Percentiles rank a stretch among this genome's conserved stretches.
These are phyloP conservation scores for Mystacornis crossleyi DNA, from an alignment of 2,113 vertebrate species.

Conservation along the genomic window DNA sequence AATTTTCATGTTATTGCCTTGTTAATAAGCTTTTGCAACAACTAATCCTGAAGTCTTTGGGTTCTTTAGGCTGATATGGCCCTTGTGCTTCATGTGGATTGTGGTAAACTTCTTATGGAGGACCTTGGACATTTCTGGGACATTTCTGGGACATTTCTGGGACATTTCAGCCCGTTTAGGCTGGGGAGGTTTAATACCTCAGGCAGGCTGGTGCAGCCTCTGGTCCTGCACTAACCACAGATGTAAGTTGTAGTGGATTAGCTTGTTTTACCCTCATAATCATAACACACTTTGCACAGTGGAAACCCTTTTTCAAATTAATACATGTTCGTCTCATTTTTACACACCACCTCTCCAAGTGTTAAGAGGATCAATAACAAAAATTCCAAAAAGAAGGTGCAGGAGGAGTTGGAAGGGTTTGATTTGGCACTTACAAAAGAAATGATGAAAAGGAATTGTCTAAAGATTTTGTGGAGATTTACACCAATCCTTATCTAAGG, in stretches of 20 bases:
- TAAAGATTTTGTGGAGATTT: background rate
- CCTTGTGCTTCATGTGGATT: background rate
- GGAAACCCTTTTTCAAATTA: background rate
- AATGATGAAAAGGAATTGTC: background rate
- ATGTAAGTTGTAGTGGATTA: background rate
- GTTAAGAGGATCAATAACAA: background rate
- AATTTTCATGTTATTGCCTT: slow-evolving; percentile 9
- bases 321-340: background rate
- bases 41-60: background rate
- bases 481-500: background rate
- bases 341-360: background rate
- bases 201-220: background rate
- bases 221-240: background rate
- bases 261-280: background rate
- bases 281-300: background rate
- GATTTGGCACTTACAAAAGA: background rate
- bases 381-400: background rate
- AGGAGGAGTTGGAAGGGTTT: background rate
- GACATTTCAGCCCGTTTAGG: background rate
- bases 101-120: background rate
- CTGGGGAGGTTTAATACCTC: background rate
- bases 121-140: background rate
- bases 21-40: slow-evolving; percentile 55
- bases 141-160: background rate
- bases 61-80: background rate